phyloP scores from a whole-genome alignment of 2,113 vertebrate genomes.

The Caracal caracal region DNA sequence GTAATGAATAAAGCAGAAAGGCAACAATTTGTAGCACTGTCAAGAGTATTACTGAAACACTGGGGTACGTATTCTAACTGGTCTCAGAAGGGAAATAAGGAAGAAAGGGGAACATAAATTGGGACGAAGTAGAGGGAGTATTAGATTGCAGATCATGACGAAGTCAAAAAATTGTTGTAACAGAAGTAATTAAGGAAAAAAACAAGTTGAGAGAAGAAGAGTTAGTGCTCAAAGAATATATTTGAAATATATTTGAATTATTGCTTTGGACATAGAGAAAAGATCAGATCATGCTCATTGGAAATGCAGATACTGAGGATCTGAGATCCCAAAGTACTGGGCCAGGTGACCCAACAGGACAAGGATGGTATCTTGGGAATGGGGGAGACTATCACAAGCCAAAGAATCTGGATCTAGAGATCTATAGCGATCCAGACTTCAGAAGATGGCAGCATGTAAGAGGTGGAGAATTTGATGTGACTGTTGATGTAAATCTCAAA shows the following conservation, averaged over 20 bases:
- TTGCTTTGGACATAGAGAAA: background rate
- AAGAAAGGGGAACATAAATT: background rate
- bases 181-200: background rate
- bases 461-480: background rate
- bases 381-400: background rate
- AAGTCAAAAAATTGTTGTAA: background rate
- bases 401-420: background rate
- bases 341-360: background rate
- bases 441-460: background rate
- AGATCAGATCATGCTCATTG: background rate
- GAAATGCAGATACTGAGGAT: background rate
- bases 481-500: background rate
- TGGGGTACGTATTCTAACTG: background rate
- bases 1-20: conserved; percentile 38
- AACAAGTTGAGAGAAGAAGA: background rate
- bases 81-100: background rate
- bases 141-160: background rate
- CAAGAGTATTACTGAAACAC: background rate
- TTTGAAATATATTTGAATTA: background rate
- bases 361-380: background rate
- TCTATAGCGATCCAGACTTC: background rate
- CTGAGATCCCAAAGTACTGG: background rate
- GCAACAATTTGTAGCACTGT: background rate
- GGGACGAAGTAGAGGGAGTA: background rate
- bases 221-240: background rate